Evolutionary conservation across 92 coral and sea anemone genomes (phyloP).

Genomic region (Metridium senile): DNA sequence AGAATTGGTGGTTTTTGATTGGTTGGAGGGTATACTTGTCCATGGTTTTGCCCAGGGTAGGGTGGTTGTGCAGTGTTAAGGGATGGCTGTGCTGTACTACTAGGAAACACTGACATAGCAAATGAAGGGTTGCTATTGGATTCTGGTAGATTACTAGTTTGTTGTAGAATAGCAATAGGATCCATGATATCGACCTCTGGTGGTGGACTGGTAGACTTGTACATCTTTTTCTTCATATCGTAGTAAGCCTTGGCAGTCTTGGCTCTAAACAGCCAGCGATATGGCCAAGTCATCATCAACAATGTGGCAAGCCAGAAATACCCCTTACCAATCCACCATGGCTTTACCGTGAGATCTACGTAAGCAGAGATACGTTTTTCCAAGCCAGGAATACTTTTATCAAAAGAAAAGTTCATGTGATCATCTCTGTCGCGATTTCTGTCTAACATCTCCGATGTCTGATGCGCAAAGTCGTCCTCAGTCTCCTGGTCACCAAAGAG

Average conservation of each 20-base stretch:
- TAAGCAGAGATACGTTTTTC: slow-evolving; percentile 72
- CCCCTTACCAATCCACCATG: slow-evolving; percentile 68
- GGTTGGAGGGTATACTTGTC: background rate
- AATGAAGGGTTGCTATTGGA: slow-evolving; percentile 22
- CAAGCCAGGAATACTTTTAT: slow-evolving; percentile 57
- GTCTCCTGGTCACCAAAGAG: slow-evolving; percentile 84
- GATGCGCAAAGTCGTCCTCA: slow-evolving; percentile 48
- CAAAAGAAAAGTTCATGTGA: slow-evolving; percentile 55
- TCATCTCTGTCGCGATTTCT: slow-evolving; percentile 73
- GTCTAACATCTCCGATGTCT: slow-evolving; percentile 62
- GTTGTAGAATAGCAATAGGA: slow-evolving; percentile 35
- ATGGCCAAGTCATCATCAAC: slow-evolving; percentile 73
- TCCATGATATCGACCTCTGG: slow-evolving; percentile 62
- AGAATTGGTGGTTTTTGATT: background rate
- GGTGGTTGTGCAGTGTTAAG: background rate
- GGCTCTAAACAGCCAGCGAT: slow-evolving; percentile 82
- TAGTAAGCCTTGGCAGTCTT: slow-evolving; percentile 66
- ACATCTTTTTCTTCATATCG: slow-evolving; percentile 58
- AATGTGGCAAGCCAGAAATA: slow-evolving; percentile 79
- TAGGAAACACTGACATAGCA: slow-evolving; percentile 8
- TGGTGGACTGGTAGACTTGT: slow-evolving; percentile 62
- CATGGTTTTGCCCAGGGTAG: slow-evolving; percentile 2
- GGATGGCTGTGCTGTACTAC: slow-evolving; percentile 3
- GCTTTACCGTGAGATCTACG: slow-evolving; percentile 51
- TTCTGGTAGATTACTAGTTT: background rate